Base-by-base conservation (phyloP, 2,113 vertebrate species). In the Macheiramphus alcinus region DNA sequence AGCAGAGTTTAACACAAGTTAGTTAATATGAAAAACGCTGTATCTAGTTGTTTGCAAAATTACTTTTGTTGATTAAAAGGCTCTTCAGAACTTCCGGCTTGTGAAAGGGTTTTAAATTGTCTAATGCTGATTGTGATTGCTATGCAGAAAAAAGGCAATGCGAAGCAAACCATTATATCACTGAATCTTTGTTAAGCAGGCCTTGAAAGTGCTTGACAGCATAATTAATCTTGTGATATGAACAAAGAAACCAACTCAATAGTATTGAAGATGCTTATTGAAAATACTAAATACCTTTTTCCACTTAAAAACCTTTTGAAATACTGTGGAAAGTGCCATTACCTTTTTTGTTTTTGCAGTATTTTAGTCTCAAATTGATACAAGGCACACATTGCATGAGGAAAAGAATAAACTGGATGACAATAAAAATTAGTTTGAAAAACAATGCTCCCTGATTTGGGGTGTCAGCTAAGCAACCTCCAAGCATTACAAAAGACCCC, bases 101-200 rank as follows among this genome's bases (percentile, higher is more conserved):
- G 98, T 98, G 98, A 98, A 98, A 99, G 98, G 98, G 99, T 99
- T 99, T 99, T 98, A 99, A 99, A 99, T 99, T 99, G 99, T 99
- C 98, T 99, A 98, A 98, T 98, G 98, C 98, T 99, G 99, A 99
- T 99, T 99, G 99, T 99, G 99, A 99, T 99, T 99, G 99, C 98
- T 98, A 98, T 98, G 98, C 98, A 99, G 98, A 98, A 98, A 99
- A 99, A 98, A 98, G 97, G 98, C 98, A 98, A 97, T 85, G 98
- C 98, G 98, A 99, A 99, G 99, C 98, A 98, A 98, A 99, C 98
- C 99, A 99, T 99, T 99, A 99, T 99, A 99, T 99, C 99, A 99
- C 99, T 99, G 99, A 99, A 99, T 99, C 99, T 99, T 99, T 99
- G 99, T 99, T 99, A 99, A 99, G 99, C 99, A 99, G 99, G 99